Evolutionary conservation across 1,140 invertebrate species (phyloP), one percentile per base, ranked within the genome.

Genomic region (Orchestia grillus): DNA sequence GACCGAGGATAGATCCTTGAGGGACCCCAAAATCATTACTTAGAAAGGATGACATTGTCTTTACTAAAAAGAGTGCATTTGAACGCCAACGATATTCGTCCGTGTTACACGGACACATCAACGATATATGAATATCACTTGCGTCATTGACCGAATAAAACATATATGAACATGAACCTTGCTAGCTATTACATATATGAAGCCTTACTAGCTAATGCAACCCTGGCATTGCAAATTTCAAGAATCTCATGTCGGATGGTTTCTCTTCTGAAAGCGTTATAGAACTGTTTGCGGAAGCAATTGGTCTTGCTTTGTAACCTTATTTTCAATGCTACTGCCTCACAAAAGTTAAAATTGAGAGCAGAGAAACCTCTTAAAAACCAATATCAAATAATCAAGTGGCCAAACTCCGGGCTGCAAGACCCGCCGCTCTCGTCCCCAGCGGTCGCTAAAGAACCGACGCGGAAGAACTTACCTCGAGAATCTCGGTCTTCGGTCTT

Each of bases 351-450:
- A 28, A 77, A 77, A 77, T 77, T 77, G 62, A 77, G 62, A 77
- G 62, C 28, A 77, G 62, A 77, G 62, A 77, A 77, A 77, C 62
- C 28, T 28, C 15, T 19, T 36, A 77, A 77, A 28, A 77, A 77
- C 28, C 62, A 77, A 77, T 77, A 77, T 77, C 62, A 77, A 77
- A 77, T 77, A 77, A 77, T 77, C 62, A 77, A 77, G 62, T 77
- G 62, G 62, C 62, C 62, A 15, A 77, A 77, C 62, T 77, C 15
- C 28, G 1, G 62, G 62, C 62, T 77, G 62, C 1, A 15, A 77
- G 28, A 77, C 11, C 28, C 62, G 62, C 1, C 62, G 1, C 28
- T 1, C 28, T 23, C 15, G 15, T 77, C 62, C 1, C 28, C 11
- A 36, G 62, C 1, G 62, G 62, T 28, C 62, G 62, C 62, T 36